Conservation (phyloP, 2,113 vertebrate genomes). For the Carassius auratus region DNA sequence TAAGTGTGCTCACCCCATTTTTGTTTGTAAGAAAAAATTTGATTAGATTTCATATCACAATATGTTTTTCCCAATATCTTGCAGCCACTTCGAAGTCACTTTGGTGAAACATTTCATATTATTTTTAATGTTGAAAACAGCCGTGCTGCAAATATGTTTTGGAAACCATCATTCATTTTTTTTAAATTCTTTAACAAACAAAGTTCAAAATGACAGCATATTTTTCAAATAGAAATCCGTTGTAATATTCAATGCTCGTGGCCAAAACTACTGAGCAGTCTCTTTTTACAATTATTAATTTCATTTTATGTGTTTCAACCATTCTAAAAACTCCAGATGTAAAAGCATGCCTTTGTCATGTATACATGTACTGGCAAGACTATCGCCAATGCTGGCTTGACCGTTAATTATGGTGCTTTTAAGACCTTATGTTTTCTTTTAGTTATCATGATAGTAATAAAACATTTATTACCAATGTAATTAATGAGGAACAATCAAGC, state of each 20-base stretch:
- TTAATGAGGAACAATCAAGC: background rate
- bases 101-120: background rate
- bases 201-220: no score
- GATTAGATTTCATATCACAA: no score
- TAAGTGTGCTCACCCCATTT: no score
- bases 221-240: no score
- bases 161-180: background rate
- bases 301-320: background rate
- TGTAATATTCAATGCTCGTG: background rate
- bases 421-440: background rate
- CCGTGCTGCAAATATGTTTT: background rate
- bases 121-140: background rate
- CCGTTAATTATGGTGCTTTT: background rate
- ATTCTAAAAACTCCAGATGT: background rate
- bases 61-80: no score
- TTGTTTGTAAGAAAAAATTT: no score
- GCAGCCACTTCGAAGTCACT: no score
- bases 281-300: background rate
- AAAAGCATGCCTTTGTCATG: background rate
- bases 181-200: background rate
- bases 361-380: background rate
- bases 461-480: background rate
- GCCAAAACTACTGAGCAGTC: background rate
- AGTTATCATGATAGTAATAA: conserved; percentile 28
- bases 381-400: background rate